Percentiles rank a stretch among this genome's conserved stretches.
phyloP scores from a whole-genome alignment of 1,140 invertebrate genomes.

The Caenorhabditis tropicalis region DNA sequence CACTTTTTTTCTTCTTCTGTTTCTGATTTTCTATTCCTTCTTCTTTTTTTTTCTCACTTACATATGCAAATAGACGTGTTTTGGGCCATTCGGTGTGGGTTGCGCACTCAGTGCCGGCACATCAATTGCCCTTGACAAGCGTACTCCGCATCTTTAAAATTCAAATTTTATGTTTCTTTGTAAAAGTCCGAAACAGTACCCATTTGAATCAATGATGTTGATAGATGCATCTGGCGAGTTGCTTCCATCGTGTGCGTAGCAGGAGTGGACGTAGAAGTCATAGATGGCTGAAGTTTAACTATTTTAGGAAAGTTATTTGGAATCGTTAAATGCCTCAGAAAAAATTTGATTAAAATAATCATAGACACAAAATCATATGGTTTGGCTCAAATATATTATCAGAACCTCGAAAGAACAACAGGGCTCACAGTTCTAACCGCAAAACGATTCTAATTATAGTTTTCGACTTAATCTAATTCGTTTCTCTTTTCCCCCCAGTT shows the following conservation, averaged over 20 bases:
- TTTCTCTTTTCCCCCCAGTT: neutral
- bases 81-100: constrained; percentile 51
- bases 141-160: constrained; percentile 53
- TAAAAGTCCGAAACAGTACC: neutral
- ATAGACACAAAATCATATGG: too few relatives aligned
- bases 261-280: constrained; percentile 59
- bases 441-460: constrained; percentile 19
- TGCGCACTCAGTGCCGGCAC: constrained; percentile 50
- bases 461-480: neutral
- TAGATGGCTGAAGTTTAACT: constrained; percentile 54
- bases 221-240: constrained; percentile 55
- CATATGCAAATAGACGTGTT: constrained; percentile 60
- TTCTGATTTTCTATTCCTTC: neutral
- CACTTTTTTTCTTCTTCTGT: neutral
- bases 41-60: constrained; percentile 27
- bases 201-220: constrained; percentile 57
- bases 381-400: too few relatives aligned
- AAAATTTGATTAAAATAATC: neutral
- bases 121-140: constrained; percentile 54
- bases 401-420: too few relatives aligned
- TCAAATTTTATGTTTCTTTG: neutral
- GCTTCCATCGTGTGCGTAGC: constrained; percentile 57
- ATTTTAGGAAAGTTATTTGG: neutral
- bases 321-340: too few relatives aligned
- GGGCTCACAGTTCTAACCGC: too few relatives aligned